phyloP scores from a whole-genome alignment of 2,797 vertebrate genomes.

The Echeneis naucrates region DNA sequence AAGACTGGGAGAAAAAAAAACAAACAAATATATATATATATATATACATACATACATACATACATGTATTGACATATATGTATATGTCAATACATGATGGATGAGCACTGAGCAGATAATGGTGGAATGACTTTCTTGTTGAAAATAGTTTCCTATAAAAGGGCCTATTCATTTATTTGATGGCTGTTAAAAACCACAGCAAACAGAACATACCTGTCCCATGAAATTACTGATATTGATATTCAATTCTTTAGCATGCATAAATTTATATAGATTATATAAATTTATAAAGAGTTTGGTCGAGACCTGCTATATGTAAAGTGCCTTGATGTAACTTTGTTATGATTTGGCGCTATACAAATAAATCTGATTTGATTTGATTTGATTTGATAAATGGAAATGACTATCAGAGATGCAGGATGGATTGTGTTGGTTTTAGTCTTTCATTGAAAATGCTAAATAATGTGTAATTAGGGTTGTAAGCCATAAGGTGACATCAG shows the following conservation, averaged over 20 bases:
- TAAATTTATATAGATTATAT: too few relatives aligned
- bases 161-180: too few relatives aligned
- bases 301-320: too few relatives aligned
- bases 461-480: too few relatives aligned
- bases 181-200: background rate
- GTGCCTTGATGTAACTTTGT: too few relatives aligned
- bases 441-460: conserved; percentile 2
- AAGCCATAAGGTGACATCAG: background rate
- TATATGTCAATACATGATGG: conserved; percentile 1
- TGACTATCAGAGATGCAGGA: background rate
- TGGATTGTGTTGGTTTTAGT: background rate
- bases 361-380: too few relatives aligned
- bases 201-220: background rate
- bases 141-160: background rate
- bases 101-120: background rate
- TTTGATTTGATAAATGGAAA: too few relatives aligned
- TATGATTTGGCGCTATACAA: too few relatives aligned
- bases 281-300: too few relatives aligned
- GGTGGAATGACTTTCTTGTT: background rate
- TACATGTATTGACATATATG: too few relatives aligned
- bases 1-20: background rate
- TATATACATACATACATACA: too few relatives aligned
- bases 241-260: background rate
- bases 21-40: background rate
- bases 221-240: background rate